Base-by-base conservation (phyloP, 2,113 vertebrate species). In the Limnothrissa miodon region DNA sequence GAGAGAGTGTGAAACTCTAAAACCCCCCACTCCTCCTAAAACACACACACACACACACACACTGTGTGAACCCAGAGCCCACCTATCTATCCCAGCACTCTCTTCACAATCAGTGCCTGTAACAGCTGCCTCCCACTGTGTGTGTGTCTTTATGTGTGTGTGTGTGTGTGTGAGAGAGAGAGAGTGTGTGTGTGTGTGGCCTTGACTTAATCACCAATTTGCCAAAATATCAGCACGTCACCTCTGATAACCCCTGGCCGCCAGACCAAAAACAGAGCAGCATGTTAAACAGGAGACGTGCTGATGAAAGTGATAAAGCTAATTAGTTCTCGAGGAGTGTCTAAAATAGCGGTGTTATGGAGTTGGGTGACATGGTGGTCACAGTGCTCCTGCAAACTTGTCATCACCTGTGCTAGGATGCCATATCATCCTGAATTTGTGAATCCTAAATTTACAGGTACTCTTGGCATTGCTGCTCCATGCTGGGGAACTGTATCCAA, bases 311-410 rank as follows among this genome's bases (percentile, higher is more conserved):
- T 36, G 66, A 74, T 74, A 74, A 36, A 36, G 1, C 66, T 74
- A 74, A 74, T 74, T 29, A 74, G 66, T 74, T 74, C 66, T 74
- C 29, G 10, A 74, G 29, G 25, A 74, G 62, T 74, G 66, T 33
- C 33, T 13, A 74, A 74, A 36, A 74, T 74, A 36, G 66, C 66
- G 17, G n/a, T n/a, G n/a, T n/a, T n/a, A n/a, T 48, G 46, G 46
- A 6, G 46, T 48, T 48, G 46, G 11, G 46, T 15, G 46, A 48
- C 0, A 48, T 48, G 13, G 13, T 48, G 13, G 0, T 48, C 10
- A n/a, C 56, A 59, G 53, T n/a, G 6, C 6, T 56, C 23, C 4
- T 56, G n/a, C 46, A 48, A 17, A 48, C 46, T n/a, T 56, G 53
- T n/a, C 21, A 8, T 56, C 21, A 56, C 53, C 53, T 56, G 19